Evolutionary conservation across 2,113 vertebrate genomes (phyloP).

Genomic region (Lichenostomus cassidix): DNA sequence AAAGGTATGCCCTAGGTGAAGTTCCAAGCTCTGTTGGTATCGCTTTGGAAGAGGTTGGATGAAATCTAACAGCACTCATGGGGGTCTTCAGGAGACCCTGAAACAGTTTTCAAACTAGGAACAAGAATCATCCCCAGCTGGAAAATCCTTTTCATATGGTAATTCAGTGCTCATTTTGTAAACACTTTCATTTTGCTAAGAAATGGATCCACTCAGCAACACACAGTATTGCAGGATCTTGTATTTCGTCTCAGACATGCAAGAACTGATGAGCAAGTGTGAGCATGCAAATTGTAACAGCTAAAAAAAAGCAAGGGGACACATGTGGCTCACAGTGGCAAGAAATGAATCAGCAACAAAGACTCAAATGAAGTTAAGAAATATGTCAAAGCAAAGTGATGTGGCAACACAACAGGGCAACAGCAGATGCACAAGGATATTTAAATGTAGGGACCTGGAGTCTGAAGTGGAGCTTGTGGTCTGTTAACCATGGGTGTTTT

Average conservation of each 20-base stretch:
- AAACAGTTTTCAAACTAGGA: neutral
- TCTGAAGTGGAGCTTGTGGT: slow-evolving; percentile 83
- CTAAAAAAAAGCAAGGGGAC: neutral
- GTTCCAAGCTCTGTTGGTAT: neutral
- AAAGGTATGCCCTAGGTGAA: neutral
- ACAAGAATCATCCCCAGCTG: neutral
- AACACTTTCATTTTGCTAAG: neutral
- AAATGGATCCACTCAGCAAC: neutral
- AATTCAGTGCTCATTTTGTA: neutral
- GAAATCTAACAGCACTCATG: neutral
- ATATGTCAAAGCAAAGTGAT: neutral
- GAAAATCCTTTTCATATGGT: neutral
- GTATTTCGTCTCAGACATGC: neutral
- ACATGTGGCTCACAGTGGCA: neutral
- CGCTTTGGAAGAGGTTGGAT: neutral
- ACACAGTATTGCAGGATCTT: neutral
- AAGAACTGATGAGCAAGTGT: neutral
- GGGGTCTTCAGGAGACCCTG: neutral
- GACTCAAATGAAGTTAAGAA: neutral
- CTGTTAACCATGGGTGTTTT: slow-evolving; percentile 91
- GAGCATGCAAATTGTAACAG: neutral
- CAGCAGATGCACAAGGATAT: neutral
- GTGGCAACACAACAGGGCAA: neutral
- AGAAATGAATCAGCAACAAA: neutral
- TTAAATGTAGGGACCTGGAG: slow-evolving; percentile 78